Evolutionary conservation across 2,888 invertebrate genomes (phyloP).

Genomic region (Pilophorus perplexus): DNA sequence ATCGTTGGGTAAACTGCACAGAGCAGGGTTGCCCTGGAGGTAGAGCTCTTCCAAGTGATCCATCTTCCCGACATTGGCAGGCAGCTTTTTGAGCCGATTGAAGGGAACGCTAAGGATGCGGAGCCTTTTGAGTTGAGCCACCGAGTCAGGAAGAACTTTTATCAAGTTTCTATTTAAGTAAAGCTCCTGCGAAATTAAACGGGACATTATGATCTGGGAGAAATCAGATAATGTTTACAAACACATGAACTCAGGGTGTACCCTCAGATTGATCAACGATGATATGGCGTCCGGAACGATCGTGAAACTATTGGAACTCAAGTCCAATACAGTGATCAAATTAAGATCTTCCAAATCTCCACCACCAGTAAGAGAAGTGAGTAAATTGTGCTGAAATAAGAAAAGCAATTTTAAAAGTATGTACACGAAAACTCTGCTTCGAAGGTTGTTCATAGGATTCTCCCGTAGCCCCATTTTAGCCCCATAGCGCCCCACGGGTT

Average conservation of each 20-base stretch:
- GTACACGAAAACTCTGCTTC: too few relatives aligned
- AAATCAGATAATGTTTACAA: not conserved
- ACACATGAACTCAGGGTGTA: slow-evolving; percentile 51
- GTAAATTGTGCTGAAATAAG: slow-evolving; percentile 63
- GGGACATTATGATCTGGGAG: not conserved
- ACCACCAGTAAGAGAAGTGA: slow-evolving; percentile 67
- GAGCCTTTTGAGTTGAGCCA: slow-evolving; percentile 64
- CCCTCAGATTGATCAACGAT: slow-evolving; percentile 65
- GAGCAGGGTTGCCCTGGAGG: slow-evolving; percentile 60
- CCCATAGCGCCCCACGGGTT: too few relatives aligned
- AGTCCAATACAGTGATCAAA: slow-evolving; percentile 64
- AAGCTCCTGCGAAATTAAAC: slow-evolving; percentile 62
- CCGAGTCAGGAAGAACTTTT: slow-evolving; percentile 65
- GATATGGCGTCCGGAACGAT: slow-evolving; percentile 64
- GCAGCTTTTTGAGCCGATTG: slow-evolving; percentile 66
- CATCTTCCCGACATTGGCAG: slow-evolving; percentile 63
- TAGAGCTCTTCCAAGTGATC: slow-evolving; percentile 54
- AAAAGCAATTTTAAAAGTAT: too few relatives aligned
- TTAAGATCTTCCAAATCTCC: slow-evolving; percentile 70
- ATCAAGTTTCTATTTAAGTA: slow-evolving; percentile 71
- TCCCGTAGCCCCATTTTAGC: too few relatives aligned
- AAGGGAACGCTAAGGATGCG: slow-evolving; percentile 67
- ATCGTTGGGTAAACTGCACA: slow-evolving; percentile 63
- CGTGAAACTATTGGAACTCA: slow-evolving; percentile 65
- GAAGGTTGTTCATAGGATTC: too few relatives aligned